Evolutionary conservation across 2,888 invertebrate species (phyloP).

Genomic region (Mythimna impura): DNA sequence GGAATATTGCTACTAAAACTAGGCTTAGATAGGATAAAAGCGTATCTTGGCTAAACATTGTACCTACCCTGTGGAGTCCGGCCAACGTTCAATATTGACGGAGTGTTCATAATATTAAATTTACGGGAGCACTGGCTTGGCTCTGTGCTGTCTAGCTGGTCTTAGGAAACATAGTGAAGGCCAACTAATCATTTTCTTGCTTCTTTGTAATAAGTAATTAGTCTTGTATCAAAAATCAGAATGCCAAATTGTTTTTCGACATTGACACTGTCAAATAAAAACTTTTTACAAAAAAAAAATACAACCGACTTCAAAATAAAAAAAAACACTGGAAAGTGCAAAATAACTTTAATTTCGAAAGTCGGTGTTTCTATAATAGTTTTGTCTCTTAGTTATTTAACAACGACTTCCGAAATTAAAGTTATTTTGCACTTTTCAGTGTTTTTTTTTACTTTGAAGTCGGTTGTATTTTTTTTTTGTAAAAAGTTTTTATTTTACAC

Average conservation of each 20-base stretch:
- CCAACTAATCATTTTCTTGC: conserved; percentile 20
- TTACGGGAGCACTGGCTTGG: conserved; percentile 39
- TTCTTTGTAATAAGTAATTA: background rate
- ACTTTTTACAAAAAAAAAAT: no score
- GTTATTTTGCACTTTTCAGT: no score
- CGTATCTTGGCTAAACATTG: conserved; percentile 53
- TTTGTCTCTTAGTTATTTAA: no score
- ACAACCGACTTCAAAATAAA: no score
- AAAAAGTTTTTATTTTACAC: no score
- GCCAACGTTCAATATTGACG: conserved; percentile 56
- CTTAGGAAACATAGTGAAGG: conserved; percentile 20
- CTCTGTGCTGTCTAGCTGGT: conserved; percentile 6
- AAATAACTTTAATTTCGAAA: no score
- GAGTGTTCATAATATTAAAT: conserved; percentile 58
- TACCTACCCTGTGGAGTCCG: conserved; percentile 26
- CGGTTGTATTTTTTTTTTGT: no score
- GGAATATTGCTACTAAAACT: conserved; percentile 51
- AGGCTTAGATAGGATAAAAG: conserved; percentile 46
- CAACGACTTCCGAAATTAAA: no score
- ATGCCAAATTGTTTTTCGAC: background rate
- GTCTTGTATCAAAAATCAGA: background rate
- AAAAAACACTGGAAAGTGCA: no score
- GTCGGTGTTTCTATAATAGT: no score
- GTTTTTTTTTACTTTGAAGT: no score
- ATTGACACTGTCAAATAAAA: no score